Base-by-base conservation (phyloP, 1,140 invertebrate species). In the Orchesella cincta region DNA sequence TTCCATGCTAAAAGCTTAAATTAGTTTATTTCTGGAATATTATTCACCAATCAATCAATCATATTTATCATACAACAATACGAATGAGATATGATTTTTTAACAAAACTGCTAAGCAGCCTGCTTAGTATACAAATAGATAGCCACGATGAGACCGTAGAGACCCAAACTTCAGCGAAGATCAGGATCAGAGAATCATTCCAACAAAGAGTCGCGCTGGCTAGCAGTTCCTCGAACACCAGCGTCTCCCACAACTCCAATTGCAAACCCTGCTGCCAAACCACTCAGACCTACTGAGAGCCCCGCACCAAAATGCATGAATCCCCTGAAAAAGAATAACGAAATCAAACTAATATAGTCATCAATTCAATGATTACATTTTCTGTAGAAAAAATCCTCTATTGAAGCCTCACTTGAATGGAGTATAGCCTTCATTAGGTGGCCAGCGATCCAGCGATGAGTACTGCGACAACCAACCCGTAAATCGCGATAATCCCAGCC, bases 401-500 rank as follows among this genome's bases (percentile, higher is more conserved):
- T n/a, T n/a, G n/a, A n/a, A n/a, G n/a, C n/a, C n/a, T n/a, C 88
- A 97, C 95, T 91, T 94, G 89, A 90, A 97, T 35, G 98, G 88
- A 82, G 90, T 85, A 86, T 98, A 98, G 70, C 87, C 88, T 35
- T 77, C 75, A 20, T 84, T 82, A 67, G 83, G 81, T 73, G 84
- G 82, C 87, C 76, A 98, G 89, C 81, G 88, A 88, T 85, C 95
- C 94, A 79, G 96, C 93, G 85, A 99, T 98, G 78, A 99, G 93
- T 81, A 99, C 97, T 85, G 98, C 95, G 80, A 99, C 96, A 79
- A 99, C 98, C 84, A 99, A 90, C 83, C 98, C 98, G 86, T 99
- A 99, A 88, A 99, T 99, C 88, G 97, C 98, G 88, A 99, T 96
- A 86, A 99, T 99, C 97, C 98, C 98, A 86, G 97, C 98, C 98